Base-by-base conservation (phyloP, 2,797 vertebrate genomes). In the Acrossocheilus fasciatus region DNA sequence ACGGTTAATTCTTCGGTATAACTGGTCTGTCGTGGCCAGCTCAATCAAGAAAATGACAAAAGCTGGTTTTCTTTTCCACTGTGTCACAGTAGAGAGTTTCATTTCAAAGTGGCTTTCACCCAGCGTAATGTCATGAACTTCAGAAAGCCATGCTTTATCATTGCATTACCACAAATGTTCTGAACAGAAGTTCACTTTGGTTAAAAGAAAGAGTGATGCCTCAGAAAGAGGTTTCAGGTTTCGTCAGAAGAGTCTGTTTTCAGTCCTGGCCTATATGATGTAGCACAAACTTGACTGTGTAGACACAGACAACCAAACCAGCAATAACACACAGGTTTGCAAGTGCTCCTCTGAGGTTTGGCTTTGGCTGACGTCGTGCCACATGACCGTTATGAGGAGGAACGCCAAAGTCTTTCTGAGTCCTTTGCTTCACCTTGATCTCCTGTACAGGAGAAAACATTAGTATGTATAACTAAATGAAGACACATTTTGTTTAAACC, bases 241-340 rank as follows among this genome's bases (percentile, higher is more conserved):
- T 52, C 79, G 78, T 88, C 79, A 90, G 89, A 92, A 4, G 43
- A 45, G 26, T 34, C 9, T 86, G 92, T 84, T 73, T 89, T 99
- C 96, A 99, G 93, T 99, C 98, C 92, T 99, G 98, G 0, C 98
- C 98, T 96, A 98, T 99, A 97, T 97, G 98, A 94, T 97, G 95
- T 92, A 99, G 95, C 87, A 98, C 98, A 15, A 98, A 99, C 93
- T 98, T 99, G 80, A 99, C 98, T 77, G 97, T 99, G 96, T 98
- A 99, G 91, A 98, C 98, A 15, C 98, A 99, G 72, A 97, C 98
- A 0, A 98, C 98, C 43, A 99, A 99, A 87, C 98, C 98, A 20
- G 99, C 98, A 79, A 99, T 98, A 85, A 99, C 98, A 90, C 99
- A 99, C 91, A 99, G 95, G 94, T 99, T 99, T 93, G 97, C 97